These are phyloP conservation scores for Pissodes strobi DNA, from an alignment of 1,140 invertebrate species.

Conservation along the genomic window DNA sequence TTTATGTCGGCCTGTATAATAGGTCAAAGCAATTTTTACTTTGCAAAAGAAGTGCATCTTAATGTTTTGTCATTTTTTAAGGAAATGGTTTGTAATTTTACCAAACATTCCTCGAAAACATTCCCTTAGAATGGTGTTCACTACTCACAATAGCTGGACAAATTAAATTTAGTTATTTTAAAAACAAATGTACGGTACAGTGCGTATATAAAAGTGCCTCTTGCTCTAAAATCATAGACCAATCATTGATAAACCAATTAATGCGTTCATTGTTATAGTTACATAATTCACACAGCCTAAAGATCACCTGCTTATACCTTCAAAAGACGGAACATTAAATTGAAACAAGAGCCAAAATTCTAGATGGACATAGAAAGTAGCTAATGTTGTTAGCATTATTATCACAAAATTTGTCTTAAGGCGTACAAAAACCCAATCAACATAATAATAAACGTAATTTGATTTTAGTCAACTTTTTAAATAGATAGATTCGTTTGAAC, in stretches of 20 bases:
- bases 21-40: too few species aligned
- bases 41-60: too few species aligned
- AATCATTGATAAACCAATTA: neutral
- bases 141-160: too few species aligned
- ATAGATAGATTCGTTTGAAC: constrained; percentile 9
- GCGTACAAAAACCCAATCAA: constrained; percentile 10
- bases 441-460: neutral
- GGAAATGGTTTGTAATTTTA: too few species aligned
- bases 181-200: too few species aligned
- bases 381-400: constrained; percentile 3
- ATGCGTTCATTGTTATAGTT: constrained; percentile 3
- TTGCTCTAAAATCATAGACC: too few species aligned
- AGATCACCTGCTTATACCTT: constrained; percentile 14
- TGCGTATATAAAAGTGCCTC: too few species aligned
- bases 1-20: too few species aligned
- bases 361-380: constrained; percentile 5
- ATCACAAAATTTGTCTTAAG: constrained; percentile 12
- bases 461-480: constrained; percentile 16
- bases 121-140: too few species aligned
- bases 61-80: too few species aligned
- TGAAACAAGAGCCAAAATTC: neutral
- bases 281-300: constrained; percentile 16
- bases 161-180: too few species aligned
- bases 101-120: too few species aligned
- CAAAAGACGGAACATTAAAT: constrained; percentile 6